Base-by-base conservation (phyloP, 1,140 invertebrate species). In the Drosophila leontia region DNA sequence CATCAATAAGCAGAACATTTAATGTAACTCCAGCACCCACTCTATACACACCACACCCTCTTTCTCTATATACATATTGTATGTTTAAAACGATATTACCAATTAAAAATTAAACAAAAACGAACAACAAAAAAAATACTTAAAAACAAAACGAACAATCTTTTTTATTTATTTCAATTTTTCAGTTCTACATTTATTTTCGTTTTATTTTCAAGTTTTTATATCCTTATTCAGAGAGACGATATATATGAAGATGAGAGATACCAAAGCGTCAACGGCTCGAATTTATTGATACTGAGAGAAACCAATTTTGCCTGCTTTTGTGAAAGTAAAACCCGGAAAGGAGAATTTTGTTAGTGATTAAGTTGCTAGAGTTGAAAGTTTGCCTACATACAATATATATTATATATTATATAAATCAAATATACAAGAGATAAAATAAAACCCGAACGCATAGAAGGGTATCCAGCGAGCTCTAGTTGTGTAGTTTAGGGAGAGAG, bases 261-360 rank as follows among this genome's bases (percentile, higher is more conserved):
- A 75, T 78, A 80, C 77, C 72, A 80, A 87, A 82, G 57, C 67
- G 60, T 77, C 77, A 88, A 88, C 80, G 51, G 79, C 68, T 87
- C 84, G 80, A 87, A 88, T 87, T 87, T 88, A 88, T 88, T 80
- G 67, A 55, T 87, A 82, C 59, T 78, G 75, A 83, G 81, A 81
- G 34, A 86, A 75, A 72, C 84, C 84, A 67, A 80, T 87, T 83
- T 70, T 83, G 84, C 80, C 84, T 87, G 76, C 76, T 87, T 87
- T 87, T 69, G 70, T 72, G 53, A 79, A 68, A 87, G 71, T 88
- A 65, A 59, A 78, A 47, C 48, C 35, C 26, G 44, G 39, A 60
- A 77, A 17, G 51, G 53, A 39, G 48, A 19, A 37, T 58, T 51
- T 67, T 75, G 48, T 77, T 81, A 81, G 63, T 55, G 44, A 60